Evolutionary conservation across 2,797 vertebrate genomes (phyloP).

Genomic region (Anas bahamensis): DNA sequence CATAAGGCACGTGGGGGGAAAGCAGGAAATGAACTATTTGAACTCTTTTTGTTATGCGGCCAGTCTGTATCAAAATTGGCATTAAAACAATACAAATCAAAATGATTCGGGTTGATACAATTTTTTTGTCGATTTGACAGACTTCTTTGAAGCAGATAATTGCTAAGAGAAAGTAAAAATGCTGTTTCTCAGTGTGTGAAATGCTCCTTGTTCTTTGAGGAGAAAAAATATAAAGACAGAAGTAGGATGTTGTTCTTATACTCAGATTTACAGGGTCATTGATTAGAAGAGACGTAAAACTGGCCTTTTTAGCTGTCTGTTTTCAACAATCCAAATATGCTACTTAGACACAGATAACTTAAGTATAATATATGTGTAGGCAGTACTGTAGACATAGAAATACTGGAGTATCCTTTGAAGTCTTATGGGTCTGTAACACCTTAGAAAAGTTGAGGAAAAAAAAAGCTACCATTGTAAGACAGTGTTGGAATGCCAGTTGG

Average conservation of each 20-base stretch:
- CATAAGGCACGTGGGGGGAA: rapidly evolving
- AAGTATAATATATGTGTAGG: neutral
- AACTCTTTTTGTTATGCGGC: neutral
- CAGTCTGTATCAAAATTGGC: neutral
- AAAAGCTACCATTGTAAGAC: neutral
- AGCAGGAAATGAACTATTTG: neutral
- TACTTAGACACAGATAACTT: neutral
- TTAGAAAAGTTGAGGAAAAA: neutral
- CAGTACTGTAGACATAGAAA: neutral
- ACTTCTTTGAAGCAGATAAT: neutral
- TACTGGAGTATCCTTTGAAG: neutral
- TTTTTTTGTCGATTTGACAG: neutral
- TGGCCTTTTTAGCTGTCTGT: neutral
- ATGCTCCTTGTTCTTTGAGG: neutral
- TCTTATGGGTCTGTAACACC: rapidly evolving
- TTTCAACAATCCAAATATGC: neutral
- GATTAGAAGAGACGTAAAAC: neutral
- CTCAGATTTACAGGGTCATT: rapidly evolving
- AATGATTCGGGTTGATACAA: neutral
- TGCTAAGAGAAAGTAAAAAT: neutral
- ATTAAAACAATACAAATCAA: neutral
- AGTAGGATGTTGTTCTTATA: neutral
- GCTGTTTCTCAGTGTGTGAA: neutral
- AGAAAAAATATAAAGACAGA: neutral
- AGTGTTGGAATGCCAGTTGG: rapidly evolving